Percentiles rank a stretch among this genome's conserved stretches.
Conservation (phyloP, 2,113 vertebrate species). For the Poeciliopsis prolifica region DNA sequence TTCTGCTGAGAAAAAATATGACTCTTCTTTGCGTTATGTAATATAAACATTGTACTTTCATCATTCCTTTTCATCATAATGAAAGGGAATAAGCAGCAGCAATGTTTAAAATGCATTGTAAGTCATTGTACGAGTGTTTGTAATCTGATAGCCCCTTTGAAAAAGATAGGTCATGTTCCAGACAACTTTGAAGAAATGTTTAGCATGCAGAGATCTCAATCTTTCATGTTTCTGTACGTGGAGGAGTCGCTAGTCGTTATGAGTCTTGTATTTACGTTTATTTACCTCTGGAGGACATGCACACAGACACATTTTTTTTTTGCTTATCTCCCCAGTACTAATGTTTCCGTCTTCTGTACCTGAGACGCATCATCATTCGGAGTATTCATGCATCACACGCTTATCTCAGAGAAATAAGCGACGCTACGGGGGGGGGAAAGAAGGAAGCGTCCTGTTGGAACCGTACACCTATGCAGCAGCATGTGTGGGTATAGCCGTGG, state of each 20-base stretch:
- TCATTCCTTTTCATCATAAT: background rate
- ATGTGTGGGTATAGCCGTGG: slow-evolving; percentile 52
- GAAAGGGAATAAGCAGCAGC: background rate
- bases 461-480: slow-evolving; percentile 30
- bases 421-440: slow-evolving; percentile 2
- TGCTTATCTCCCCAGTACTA: slow-evolving; percentile 8
- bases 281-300: background rate
- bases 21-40: too few relatives aligned
- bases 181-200: background rate
- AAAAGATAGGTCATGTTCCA: background rate
- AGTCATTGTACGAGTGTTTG: background rate
- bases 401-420: slow-evolving; percentile 40
- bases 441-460: slow-evolving; percentile 37
- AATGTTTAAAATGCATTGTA: background rate
- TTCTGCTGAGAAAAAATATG: too few relatives aligned
- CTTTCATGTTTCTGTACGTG: background rate
- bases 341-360: slow-evolving; percentile 34
- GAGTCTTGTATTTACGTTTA: background rate
- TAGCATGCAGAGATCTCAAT: background rate
- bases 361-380: slow-evolving; percentile 40
- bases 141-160: background rate
- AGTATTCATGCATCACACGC: slow-evolving; percentile 11
- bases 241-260: background rate
- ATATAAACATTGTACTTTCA: background rate
- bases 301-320: background rate